phyloP scores from a whole-genome alignment of 2,113 vertebrate genomes.

The Hyaena hyaena region DNA sequence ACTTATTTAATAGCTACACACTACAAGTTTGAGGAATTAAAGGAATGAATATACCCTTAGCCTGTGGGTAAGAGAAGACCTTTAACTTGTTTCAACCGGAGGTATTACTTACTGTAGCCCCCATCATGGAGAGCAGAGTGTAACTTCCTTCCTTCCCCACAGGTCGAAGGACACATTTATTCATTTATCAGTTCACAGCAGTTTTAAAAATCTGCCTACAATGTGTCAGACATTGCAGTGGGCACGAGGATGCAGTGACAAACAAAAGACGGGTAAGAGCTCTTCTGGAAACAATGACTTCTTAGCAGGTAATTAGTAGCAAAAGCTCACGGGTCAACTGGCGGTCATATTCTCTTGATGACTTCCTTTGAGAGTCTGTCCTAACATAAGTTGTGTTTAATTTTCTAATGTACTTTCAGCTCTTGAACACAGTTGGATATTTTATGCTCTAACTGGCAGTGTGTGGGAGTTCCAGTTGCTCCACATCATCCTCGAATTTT shows the following conservation, averaged over 20 bases:
- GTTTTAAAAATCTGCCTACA: neutral
- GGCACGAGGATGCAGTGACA: neutral
- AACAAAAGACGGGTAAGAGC: neutral
- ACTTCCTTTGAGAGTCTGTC: neutral
- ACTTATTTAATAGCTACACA: neutral
- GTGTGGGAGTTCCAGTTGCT: neutral
- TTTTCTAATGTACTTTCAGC: neutral
- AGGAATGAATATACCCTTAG: neutral
- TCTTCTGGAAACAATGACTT: neutral
- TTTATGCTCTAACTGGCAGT: neutral
- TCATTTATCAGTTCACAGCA: slow-evolving; percentile 15
- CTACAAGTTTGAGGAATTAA: neutral
- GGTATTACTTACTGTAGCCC: neutral
- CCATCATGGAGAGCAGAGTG: neutral
- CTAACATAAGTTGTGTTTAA: neutral
- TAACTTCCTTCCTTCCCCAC: neutral
- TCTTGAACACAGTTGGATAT: neutral
- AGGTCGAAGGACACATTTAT: neutral
- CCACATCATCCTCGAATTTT: neutral
- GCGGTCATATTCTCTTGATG: neutral
- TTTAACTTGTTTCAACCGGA: neutral
- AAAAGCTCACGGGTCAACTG: neutral
- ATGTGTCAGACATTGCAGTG: neutral
- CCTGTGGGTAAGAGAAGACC: neutral
- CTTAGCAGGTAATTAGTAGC: neutral